Conservation (phyloP, 2,113 vertebrate genomes). For the Laterallus jamaicensis region DNA sequence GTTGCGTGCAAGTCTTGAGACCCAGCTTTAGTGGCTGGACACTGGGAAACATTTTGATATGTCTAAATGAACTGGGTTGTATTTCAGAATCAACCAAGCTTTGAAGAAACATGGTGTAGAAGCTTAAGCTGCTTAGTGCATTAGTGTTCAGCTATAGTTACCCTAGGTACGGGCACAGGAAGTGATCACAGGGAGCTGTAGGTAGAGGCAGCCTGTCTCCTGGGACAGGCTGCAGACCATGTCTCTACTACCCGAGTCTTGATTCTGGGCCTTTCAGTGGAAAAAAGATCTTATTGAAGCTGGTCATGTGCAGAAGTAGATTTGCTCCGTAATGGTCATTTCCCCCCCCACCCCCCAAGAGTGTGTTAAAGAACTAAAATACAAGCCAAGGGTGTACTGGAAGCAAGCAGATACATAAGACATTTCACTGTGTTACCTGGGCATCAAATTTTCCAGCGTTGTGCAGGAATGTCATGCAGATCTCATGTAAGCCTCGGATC, state of each 20-base stretch:
- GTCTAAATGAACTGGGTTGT: not conserved
- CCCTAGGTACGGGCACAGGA: not conserved
- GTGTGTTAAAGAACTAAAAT: not conserved
- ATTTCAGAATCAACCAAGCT: not conserved
- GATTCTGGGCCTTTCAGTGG: not conserved
- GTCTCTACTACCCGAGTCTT: not conserved
- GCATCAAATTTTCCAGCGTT: constrained; percentile 99
- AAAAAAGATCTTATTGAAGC: not conserved
- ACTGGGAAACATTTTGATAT: not conserved
- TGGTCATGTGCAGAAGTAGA: not conserved
- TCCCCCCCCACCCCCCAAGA: not conserved
- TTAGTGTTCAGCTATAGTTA: not conserved
- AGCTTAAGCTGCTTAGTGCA: not conserved
- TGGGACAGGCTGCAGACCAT: not conserved
- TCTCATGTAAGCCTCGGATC: constrained; percentile 96
- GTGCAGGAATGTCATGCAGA: constrained; percentile 98
- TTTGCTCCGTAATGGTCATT: not conserved
- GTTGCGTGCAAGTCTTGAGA: not conserved
- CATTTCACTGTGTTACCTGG: constrained; percentile 82
- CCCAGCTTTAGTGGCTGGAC: not conserved
- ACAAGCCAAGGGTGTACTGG: not conserved
- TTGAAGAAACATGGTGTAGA: not conserved
- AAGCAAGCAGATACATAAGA: not conserved
- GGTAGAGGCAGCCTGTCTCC: not conserved
- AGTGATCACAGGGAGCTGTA: not conserved